Percentiles rank a stretch among this genome's conserved stretches.
These are phyloP conservation scores for Drosophila pruinosa DNA, from an alignment of 1,140 invertebrate genomes.

Conservation along the genomic window DNA sequence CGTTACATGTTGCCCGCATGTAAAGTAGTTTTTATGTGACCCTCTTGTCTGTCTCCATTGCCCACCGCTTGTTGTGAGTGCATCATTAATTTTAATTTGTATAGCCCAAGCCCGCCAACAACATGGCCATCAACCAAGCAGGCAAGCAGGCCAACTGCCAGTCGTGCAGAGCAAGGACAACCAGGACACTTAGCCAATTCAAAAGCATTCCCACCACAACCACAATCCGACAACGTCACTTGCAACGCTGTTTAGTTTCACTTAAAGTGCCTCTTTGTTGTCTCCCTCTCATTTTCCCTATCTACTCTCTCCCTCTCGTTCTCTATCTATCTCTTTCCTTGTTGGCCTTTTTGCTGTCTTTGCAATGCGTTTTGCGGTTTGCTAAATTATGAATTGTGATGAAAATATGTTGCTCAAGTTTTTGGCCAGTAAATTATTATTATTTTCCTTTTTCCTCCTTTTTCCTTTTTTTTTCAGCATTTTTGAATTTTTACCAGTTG, in stretches of 20 bases:
- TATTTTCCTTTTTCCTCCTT: conserved; percentile 3
- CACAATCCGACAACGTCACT: conserved; percentile 76
- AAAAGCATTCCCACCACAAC: conserved; percentile 34
- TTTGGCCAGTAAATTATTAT: conserved; percentile 35
- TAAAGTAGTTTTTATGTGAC: conserved; percentile 78
- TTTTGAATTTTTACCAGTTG: neutral
- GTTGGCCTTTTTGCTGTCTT: conserved; percentile 24
- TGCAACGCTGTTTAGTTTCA: conserved; percentile 79
- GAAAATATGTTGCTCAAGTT: conserved; percentile 44
- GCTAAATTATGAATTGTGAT: conserved; percentile 59
- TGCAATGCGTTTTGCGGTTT: conserved; percentile 30
- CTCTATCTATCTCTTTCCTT: neutral
- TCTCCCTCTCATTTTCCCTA: neutral
- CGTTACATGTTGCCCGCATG: conserved; percentile 67
- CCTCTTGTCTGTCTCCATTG: conserved; percentile 19
- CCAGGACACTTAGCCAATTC: conserved; percentile 57
- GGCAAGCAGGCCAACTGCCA: conserved; percentile 32
- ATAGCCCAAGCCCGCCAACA: conserved; percentile 60
- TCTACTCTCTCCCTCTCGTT: neutral
- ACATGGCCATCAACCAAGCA: conserved; percentile 58
- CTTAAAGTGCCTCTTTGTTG: conserved; percentile 73
- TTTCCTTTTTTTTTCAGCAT: neutral
- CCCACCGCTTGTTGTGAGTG: conserved; percentile 61
- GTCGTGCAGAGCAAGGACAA: conserved; percentile 53
- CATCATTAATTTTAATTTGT: conserved; percentile 80